Percentiles rank a stretch among this genome's conserved stretches.
Conservation (phyloP, 2,113 vertebrate genomes). For the Coturnix japonica region DNA sequence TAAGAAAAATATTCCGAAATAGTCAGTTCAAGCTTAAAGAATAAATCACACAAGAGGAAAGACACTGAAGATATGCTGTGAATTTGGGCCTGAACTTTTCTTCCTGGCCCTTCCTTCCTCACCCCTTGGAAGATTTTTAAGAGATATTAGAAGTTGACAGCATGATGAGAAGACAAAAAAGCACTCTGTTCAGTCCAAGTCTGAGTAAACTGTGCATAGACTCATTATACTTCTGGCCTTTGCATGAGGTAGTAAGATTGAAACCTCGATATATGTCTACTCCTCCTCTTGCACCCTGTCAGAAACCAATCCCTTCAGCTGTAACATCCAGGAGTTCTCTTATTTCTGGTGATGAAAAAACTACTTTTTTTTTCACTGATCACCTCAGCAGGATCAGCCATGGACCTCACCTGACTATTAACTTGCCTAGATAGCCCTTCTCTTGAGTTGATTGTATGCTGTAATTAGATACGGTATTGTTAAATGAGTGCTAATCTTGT, state of each 20-base stretch:
- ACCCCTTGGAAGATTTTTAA: background rate
- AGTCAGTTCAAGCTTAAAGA: slow-evolving; percentile 20
- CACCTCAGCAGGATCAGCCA: background rate
- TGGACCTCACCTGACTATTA: background rate
- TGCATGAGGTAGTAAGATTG: no score
- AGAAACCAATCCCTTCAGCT: slow-evolving; percentile 3
- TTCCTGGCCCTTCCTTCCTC: background rate
- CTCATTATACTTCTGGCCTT: background rate
- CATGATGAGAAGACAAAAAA: slow-evolving; percentile 10
- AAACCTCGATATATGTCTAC: background rate
- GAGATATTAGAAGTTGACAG: background rate
- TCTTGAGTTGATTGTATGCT: background rate
- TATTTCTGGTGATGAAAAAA: background rate
- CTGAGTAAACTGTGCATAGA: background rate
- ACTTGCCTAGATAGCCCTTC: background rate
- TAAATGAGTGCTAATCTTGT: background rate
- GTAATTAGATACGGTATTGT: background rate
- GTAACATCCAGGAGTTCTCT: background rate
- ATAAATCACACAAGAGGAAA: slow-evolving; percentile 23
- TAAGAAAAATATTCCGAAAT: slow-evolving; percentile 19
- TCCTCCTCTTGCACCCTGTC: background rate
- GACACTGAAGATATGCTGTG: slow-evolving; percentile 8
- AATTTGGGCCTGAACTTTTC: background rate
- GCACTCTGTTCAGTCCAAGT: background rate
- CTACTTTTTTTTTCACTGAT: background rate